Evolutionary conservation across 2,888 invertebrate species (phyloP), one percentile per base, ranked within the genome.

Genomic region (Scaptodrosophila latifasciaeformis): DNA sequence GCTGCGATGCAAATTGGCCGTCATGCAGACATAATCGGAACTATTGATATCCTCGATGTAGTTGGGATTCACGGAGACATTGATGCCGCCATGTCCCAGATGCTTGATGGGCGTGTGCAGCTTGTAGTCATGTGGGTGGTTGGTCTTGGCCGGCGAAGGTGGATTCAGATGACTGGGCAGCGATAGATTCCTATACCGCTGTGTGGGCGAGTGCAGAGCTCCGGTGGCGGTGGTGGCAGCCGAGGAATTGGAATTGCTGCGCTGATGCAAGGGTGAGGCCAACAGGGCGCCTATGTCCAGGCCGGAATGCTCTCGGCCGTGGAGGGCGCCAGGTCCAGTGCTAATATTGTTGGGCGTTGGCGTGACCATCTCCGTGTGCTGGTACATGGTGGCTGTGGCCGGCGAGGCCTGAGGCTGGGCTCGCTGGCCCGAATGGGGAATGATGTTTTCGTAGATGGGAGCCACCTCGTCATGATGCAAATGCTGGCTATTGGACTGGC

Each of bases 11-110:
- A 90, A 88, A 30, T 90, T 91, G n/a, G 93, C 93, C 10, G 93
- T 93, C 94, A 94, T 94, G 76, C 93, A 92, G 18, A 94, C 94
- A 86, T 94, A 94, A 81, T 94, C 94, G 12, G 92, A 92, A 58
- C 92, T 92, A 82, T 93, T 93, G 13, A 92, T 90, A 64, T 92
- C 93, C 56, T 93, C 92, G 34, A 89, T 88, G 81, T 89, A 86
- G 63, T 86, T 86, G 7, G 86, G 86, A 77, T 85, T 86, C 13
- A 85, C 76, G 1, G 86, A 85, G 2, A 85, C 83, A 69, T 85
- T 85, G 50, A 85, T 85, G 52, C 82, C 79, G 29, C 62, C 12
- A 9, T 58, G 21, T 54, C 65, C 65, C 50, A 70, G 58, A 58
- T 82, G 81, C 56, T 83, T 83, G 5, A 83, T 66, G 24, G 84